These are phyloP conservation scores for Leptogaster cylindrica DNA, from an alignment of 2,888 invertebrate species.

Conservation along the genomic window DNA sequence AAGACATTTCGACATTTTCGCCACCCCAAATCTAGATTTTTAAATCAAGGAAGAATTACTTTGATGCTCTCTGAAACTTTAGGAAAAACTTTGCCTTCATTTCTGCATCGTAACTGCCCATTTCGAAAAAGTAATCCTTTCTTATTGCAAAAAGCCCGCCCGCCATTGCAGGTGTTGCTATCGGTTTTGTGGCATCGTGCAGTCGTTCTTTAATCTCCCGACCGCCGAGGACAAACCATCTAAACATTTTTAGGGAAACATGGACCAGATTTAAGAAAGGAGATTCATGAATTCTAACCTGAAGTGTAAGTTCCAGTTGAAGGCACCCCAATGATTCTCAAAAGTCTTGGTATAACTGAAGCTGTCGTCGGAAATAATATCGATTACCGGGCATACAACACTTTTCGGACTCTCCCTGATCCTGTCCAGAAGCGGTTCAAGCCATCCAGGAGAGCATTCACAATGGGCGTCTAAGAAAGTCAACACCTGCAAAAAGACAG, in stretches of 20 bases:
- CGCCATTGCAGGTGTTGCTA: conserved; percentile 90
- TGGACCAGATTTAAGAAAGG: background rate
- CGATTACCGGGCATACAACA: conserved; percentile 75
- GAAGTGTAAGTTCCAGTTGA: conserved; percentile 97
- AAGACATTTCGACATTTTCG: conserved; percentile 96
- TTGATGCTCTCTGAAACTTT: background rate
- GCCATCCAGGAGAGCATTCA: conserved; percentile 85
- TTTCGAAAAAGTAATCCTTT: conserved; percentile 83
- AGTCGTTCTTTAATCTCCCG: conserved; percentile 68
- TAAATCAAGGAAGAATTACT: background rate
- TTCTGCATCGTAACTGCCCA: conserved; percentile 88
- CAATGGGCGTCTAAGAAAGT: conserved; percentile 99
- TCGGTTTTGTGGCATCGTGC: conserved; percentile 76
- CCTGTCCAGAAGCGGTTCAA: conserved; percentile 75
- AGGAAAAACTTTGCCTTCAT: conserved; percentile 75
- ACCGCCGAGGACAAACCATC: conserved; percentile 73
- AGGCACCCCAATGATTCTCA: conserved; percentile 97
- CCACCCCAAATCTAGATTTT: conserved; percentile 86
- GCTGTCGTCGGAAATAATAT: conserved; percentile 94
- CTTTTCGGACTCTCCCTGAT: conserved; percentile 57
- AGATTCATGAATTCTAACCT: conserved; percentile 50
- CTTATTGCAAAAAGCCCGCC: conserved; percentile 86
- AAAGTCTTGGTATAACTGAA: conserved; percentile 90
- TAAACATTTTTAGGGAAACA: conserved; percentile 45
- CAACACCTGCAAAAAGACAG: conserved; percentile 60